Base-by-base conservation (phyloP, 2,113 vertebrate genomes). In the Scomber colias region DNA sequence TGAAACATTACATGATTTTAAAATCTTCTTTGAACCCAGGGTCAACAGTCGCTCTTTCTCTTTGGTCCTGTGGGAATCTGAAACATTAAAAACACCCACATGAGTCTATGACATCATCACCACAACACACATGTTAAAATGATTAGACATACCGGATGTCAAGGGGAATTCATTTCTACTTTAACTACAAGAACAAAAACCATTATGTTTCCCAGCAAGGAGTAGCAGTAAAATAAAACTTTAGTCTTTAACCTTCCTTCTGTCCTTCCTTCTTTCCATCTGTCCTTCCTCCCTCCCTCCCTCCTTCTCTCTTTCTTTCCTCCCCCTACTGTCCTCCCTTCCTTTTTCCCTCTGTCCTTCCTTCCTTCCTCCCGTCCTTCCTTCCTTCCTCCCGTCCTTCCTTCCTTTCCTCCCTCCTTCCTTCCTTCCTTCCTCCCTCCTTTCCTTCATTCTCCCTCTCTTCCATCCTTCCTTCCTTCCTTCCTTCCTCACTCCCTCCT, bases 11-110 rank as follows among this genome's bases (percentile, higher is more conserved):
- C 69, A 66, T 31, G 71, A 73, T 45, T 51, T 62, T 65, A 0
- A 57, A 24, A 73, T 68, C 3, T 56, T 83, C 72, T 80, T 68
- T 48, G 3, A 57, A 24, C 35, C 49, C 11, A 11, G 46, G 50
- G 19, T 69, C 61, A 67, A 30, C 63, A 31, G 75, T 75, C 76
- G 56, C 15, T 49, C 46, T 31, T 19, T 51, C 73, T 35, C 17
- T 21, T 9, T 71, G 62, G 31, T 81, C 45, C 68, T 66, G 51
- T 31, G 16, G 21, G 15, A 71, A 76, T 46, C 53, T 61, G 11
- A 64, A 74, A 84, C 7, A 53, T n/a, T 11, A 6, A 12, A 16
- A 8, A 50, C 4, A 40, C 30, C 24, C 24, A 72, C 4, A 66
- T 14, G 5, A 44, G 19, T 40, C 14, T 51, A 27, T 30, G 9